Base-by-base conservation (phyloP, 2,888 invertebrate genomes). In the Furcula furcula region DNA sequence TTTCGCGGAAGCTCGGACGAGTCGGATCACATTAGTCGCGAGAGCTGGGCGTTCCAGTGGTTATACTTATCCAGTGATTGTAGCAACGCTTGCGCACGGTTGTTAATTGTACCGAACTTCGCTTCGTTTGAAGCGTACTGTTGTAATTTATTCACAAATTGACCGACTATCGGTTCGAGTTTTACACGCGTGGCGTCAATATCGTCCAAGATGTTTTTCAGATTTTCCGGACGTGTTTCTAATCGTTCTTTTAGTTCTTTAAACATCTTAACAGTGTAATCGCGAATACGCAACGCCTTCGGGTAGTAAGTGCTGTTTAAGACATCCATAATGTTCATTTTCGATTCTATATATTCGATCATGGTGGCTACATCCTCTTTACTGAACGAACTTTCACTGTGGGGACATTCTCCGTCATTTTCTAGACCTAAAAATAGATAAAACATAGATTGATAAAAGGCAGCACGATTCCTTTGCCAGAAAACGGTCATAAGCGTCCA, bases 171-270 rank as follows among this genome's bases (percentile, higher is more conserved):
- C 4, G 58, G 60, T 27, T 58, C 48, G 22, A 74, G 40, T 10
- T 31, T 21, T 3, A 40, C 20, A 3, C 58, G 56, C 0, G 34
- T 36, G 3, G 18, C n/a, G 2, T 31, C 34, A n/a, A 76, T 42
- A 22, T 61, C 55, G n/a, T 62, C 30, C 12, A 79, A 21, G 13
- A 72, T 47, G 33, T 77, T 56, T 32, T 54, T 47, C n/a, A 78
- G 48, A 55, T 75, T 71, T 15, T 40, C 22, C 1, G 75, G 69
- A 2, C 58, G 57, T 13, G 60, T 40, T 11, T 45, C 22, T 2
- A 69, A 42, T 37, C 36, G 48, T 9, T 39, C 9, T 7, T 40
- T 41, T 15, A 65, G 63, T 2, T 44, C 26, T 21, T 57, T 28
- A 13, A 68, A 31, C 13, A 54, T 29, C 1, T 42, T 10, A 9